phyloP scores from a whole-genome alignment of 2,113 vertebrate species.

The Cebus imitator region DNA sequence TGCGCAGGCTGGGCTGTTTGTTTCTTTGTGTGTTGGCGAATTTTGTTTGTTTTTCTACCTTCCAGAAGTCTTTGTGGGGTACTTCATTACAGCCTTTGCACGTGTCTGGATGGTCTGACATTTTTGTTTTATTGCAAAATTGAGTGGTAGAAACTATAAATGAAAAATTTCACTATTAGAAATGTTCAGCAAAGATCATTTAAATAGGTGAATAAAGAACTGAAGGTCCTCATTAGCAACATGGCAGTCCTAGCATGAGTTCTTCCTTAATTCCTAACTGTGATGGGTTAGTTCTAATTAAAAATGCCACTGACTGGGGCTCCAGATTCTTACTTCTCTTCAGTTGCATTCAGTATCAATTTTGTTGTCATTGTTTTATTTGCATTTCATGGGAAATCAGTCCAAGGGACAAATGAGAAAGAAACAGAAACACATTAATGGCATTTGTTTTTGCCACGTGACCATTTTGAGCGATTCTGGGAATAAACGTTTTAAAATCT shows the following conservation, averaged over 20 bases:
- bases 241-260: accelerated
- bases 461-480: not conserved
- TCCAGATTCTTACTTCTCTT: not conserved
- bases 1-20: not conserved
- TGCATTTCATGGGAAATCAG: not conserved
- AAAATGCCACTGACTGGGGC: slow-evolving; percentile 1
- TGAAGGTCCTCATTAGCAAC: not conserved
- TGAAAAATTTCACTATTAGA: not conserved
- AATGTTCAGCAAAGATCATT: not conserved
- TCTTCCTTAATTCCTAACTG: not conserved
- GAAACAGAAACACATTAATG: not conserved
- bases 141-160: not conserved
- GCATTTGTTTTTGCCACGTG: not conserved
- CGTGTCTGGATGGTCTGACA: not conserved
- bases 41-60: not conserved
- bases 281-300: slow-evolving; percentile 24
- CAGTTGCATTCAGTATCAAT: not conserved
- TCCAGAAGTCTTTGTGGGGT: not conserved
- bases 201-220: not conserved
- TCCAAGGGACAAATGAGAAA: not conserved
- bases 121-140: not conserved
- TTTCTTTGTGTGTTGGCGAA: not conserved
- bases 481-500: slow-evolving; percentile 41
- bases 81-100: not conserved
- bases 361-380: not conserved